These are phyloP conservation scores for Colinus virginianus DNA, from an alignment of 2,113 vertebrate species.

Conservation along the genomic window DNA sequence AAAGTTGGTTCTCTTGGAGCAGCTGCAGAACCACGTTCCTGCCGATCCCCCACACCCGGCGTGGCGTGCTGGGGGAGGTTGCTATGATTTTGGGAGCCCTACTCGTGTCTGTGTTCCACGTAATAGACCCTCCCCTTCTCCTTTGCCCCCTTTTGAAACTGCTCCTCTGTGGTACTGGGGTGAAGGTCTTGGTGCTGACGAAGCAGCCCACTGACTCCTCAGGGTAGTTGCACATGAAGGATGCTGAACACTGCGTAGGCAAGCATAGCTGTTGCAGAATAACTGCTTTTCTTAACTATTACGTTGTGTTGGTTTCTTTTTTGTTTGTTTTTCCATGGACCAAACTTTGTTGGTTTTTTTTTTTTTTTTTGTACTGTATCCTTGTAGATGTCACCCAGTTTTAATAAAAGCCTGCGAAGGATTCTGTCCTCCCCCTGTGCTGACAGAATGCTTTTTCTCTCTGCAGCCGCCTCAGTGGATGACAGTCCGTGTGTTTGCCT, in stretches of 20 bases:
- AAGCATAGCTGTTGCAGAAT: conserved; percentile 72
- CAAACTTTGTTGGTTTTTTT: conserved; percentile 57
- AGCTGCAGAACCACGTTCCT: conserved; percentile 26
- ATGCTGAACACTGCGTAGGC: conserved; percentile 64
- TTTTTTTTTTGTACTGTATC: conserved; percentile 86
- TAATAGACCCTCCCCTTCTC: conserved; percentile 36
- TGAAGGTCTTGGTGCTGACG: conserved; percentile 71
- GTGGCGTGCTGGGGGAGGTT: not conserved
- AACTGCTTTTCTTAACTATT: conserved; percentile 80
- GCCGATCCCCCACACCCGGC: not conserved
- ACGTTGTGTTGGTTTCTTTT: conserved; percentile 42
- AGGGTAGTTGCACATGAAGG: conserved; percentile 59
- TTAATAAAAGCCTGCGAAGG: conserved; percentile 86
- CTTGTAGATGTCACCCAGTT: conserved; percentile 81
- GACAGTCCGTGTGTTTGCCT: not conserved
- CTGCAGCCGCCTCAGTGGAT: not conserved
- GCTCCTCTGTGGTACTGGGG: conserved; percentile 65
- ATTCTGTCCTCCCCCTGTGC: conserved; percentile 1
- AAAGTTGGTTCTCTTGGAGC: not conserved
- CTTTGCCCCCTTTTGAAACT: not conserved
- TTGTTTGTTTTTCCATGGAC: conserved; percentile 80
- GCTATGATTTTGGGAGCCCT: conserved; percentile 13
- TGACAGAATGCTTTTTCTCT: not conserved
- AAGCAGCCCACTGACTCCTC: conserved; percentile 58
- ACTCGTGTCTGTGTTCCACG: conserved; percentile 25